Percentiles rank a stretch among this genome's conserved stretches.
These are phyloP conservation scores for Cybosia mesomella DNA, from an alignment of 2,888 invertebrate genomes.

Conservation along the genomic window DNA sequence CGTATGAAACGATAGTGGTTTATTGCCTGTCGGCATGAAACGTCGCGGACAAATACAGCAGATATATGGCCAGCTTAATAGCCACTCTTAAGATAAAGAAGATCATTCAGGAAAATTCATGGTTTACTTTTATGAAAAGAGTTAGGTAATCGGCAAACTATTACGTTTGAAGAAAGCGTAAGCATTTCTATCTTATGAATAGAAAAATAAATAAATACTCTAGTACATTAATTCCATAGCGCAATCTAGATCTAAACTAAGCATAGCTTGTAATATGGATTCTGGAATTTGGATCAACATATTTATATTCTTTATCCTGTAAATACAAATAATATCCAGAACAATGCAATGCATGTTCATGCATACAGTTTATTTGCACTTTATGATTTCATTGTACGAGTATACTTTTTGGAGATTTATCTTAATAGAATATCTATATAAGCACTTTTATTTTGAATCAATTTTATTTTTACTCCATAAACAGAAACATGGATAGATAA, in stretches of 20 bases:
- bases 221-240: neutral
- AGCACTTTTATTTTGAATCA: too few relatives aligned
- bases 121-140: constrained; percentile 13
- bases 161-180: neutral
- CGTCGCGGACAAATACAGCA: constrained; percentile 47
- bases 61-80: constrained; percentile 59
- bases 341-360: too few relatives aligned
- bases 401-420: too few relatives aligned
- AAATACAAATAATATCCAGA: too few relatives aligned
- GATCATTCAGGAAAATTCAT: constrained; percentile 24
- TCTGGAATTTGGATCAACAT: too few relatives aligned
- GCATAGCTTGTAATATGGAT: too few relatives aligned
- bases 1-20: constrained; percentile 61
- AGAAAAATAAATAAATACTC: neutral
- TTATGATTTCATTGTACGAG: too few relatives aligned
- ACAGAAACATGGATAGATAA: neutral
- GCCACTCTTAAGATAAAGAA: constrained; percentile 51
- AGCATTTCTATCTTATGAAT: neutral
- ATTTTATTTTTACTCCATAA: too few relatives aligned
- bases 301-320: too few relatives aligned
- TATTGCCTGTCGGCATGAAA: constrained; percentile 51
- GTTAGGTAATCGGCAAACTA: constrained; percentile 18
- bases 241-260: too few relatives aligned
- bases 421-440: too few relatives aligned
- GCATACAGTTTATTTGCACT: too few relatives aligned